Base-by-base conservation (phyloP, 2,888 invertebrate genomes). In the Phalangium opilio region DNA sequence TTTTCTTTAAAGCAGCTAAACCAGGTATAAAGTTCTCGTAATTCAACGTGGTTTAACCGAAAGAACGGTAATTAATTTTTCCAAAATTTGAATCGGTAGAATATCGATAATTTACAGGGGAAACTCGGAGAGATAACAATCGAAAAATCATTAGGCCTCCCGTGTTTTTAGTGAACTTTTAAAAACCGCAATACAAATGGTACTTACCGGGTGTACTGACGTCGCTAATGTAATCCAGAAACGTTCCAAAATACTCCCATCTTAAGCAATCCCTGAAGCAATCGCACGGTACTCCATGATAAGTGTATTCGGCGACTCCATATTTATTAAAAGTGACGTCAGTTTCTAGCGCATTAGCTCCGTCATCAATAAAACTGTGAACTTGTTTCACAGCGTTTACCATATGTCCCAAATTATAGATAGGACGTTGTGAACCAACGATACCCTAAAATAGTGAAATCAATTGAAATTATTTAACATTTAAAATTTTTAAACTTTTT, bases 331-430 rank as follows among this genome's bases (percentile, higher is more conserved):
- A 56, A 7, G 42, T 10, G 10, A 56, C 27, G 41, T 56, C 56
- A 14, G 53, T 45, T 47, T 56, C 56, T 20, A 56, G 35, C 12
- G 47, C 50, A 41, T 56, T 56, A 3, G 56, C 56, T 11, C 56
- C 56, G n/a, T 21, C 11, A n/a, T 51, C 42, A n/a, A 56, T 34
- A 21, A 52, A 55, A 12, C 49, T 33, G 14, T 50, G 44, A 11
- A 54, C 49, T 33, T 56, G 53, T 7, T 45, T 38, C 2, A 50
- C 12, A 12, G 52, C 48, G 41, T 56, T 56, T 14, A 53, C 56
- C 56, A 56, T 56, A 35, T 56, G 56, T 11, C 52, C 56, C n/a
- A 56, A 39, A 14, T 54, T 50, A 47, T 50, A 56, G 2, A 56
- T 50, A 2, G 56, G 56, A 18, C 53, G 35, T 21, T 45, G 46